Evolutionary conservation across 92 coral and sea anemone genomes (phyloP), one percentile per base, ranked within the genome.

Genomic region (Umimayanthus chanpuru): DNA sequence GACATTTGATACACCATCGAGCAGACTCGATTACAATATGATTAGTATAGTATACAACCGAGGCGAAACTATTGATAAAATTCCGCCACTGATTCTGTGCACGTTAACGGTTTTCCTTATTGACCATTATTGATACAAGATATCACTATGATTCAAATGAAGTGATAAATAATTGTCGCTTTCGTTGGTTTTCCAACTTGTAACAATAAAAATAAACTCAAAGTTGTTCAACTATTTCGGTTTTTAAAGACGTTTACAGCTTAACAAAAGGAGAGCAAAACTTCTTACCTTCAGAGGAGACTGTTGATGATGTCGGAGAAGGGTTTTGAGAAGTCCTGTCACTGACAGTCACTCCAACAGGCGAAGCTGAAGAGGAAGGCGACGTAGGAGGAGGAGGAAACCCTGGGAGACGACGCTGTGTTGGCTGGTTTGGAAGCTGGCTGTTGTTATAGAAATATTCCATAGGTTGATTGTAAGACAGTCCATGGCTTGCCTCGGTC

Each of bases 401-500:
- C 18, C 58, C 58, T 14, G 58, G 58, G 20, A 53, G 3, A 58
- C 84, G 84, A 5, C 66, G 87, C 26, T 49, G 87, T 7, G 67
- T 16, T 26, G 74, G 40, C 64, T 83, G 87, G 78, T 47, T 44
- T 41, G 70, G 78, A 5, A 83, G 78, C 78, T 44, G 43, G 2
- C 79, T 8, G 23, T 83, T 55, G n/a, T 44, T 83, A 56, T 55
- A 70, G 43, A 83, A 68, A 49, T 83, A 83, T 38, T 70, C 74
- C 43, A 83, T 9, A 18, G 87, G 68, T 18, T 83, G 79, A 32
- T 68, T 83, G 74, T 83, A 83, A 20, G 87, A 32, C 66, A 83
- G 26, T 23, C 68, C 87, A 53, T 83, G 87, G 38, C 16, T 83
- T 25, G 65, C 94, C 30, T 95, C 98, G 28, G 94, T 95, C 80